Evolutionary conservation across 2,888 invertebrate species (phyloP).

Genomic region (Lacanobia wlatinum): DNA sequence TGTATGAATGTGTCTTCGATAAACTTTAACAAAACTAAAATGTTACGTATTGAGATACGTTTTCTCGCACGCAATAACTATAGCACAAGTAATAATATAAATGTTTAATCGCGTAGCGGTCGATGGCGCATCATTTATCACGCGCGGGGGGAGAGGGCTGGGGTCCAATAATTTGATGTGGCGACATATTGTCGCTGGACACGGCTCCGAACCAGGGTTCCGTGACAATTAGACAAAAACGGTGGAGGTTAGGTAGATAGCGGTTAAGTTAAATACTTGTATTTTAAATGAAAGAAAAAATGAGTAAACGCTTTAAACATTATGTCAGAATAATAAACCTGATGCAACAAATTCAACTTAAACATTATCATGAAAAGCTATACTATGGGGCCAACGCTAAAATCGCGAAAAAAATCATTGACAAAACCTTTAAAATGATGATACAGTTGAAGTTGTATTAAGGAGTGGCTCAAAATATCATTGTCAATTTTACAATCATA

Average conservation of each 20-base stretch:
- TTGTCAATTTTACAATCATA: too few relatives aligned
- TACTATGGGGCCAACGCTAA: too few relatives aligned
- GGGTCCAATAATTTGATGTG: slow-evolving; percentile 62
- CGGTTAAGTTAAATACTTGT: neutral
- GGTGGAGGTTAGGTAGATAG: neutral
- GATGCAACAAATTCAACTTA: too few relatives aligned
- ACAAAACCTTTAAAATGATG: too few relatives aligned
- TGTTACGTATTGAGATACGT: neutral
- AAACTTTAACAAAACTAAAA: neutral
- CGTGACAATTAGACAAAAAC: slow-evolving; percentile 1
- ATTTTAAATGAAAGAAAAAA: too few relatives aligned
- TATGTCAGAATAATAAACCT: too few relatives aligned
- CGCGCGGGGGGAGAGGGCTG: slow-evolving; percentile 29
- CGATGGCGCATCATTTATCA: slow-evolving; percentile 62
- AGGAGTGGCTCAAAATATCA: too few relatives aligned
- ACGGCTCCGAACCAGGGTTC: slow-evolving; percentile 48
- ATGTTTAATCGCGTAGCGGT: slow-evolving; percentile 54
- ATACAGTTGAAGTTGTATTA: too few relatives aligned
- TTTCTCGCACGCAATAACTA: slow-evolving; percentile 19
- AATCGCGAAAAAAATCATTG: too few relatives aligned
- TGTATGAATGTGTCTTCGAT: too few relatives aligned
- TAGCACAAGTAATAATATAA: slow-evolving; percentile 55
- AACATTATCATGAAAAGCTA: too few relatives aligned
- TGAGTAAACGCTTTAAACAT: too few relatives aligned
- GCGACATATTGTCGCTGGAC: slow-evolving; percentile 63